Base-by-base conservation (phyloP, 64 coral and sea anemone genomes). In the Astreopora myriophthalma region DNA sequence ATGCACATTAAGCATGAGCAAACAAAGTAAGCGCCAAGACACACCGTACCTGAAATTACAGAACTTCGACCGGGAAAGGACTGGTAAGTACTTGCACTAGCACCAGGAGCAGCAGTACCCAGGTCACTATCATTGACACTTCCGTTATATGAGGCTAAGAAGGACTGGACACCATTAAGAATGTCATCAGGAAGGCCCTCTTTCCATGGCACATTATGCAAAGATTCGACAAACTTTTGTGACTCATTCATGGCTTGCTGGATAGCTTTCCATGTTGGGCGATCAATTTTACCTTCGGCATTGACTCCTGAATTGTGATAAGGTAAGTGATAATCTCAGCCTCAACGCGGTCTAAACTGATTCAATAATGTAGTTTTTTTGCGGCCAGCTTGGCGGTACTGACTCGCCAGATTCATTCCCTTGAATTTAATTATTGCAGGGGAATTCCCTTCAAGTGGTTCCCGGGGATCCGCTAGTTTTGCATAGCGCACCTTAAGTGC, bases 241-340 rank as follows among this genome's bases (percentile, higher is more conserved):
- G 97, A 96, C 65, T 99, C 97, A 27, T 95, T 96, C 97, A 99
- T 99, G 38, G 93, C 76, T 68, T 86, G 94, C 44, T 99, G 97
- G 26, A 99, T 96, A 52, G 91, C 87, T 92, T 99, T 99, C 97
- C 94, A 99, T 9, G 97, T 93, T 13, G 86, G 30, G 10, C 94
- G 93, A 71, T 99, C 97, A 28, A 95, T 73, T 35, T 89, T 95
- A 1, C 97, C 97, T 52, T 99, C 97, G 71, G 44, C 74, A 8
- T 70, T 77, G 10, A 99, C 94, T 29, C 97, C 96, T 98, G 48
- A 48, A 48, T 19, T 23, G 16, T 3, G 6, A 32, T 62, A 20
- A 40, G 34, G 14, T 37, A 6, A 46, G 1, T 6, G 16, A 73
- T 34, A 34, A 73, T 8, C 9, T 25, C 5, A 64, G 1, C 24